phyloP scores from a whole-genome alignment of 2,888 invertebrate species.

The Mongoloraphidia duomilia region DNA sequence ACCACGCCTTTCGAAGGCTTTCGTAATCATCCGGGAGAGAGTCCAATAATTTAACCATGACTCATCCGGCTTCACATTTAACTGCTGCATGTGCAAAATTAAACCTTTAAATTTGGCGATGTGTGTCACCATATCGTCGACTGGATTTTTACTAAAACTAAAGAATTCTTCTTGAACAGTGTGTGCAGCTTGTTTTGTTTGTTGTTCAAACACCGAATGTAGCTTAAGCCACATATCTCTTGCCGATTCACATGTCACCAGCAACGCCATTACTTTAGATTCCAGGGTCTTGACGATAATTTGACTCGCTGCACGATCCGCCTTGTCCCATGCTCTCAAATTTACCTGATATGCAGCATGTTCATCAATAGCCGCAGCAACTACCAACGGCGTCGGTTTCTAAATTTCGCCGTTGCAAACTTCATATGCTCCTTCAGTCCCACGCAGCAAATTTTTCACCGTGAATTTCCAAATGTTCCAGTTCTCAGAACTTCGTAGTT shows the following conservation, averaged over 20 bases:
- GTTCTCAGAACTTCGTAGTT: too few relatives aligned
- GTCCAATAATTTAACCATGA: constrained; percentile 1
- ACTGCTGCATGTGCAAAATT: constrained; percentile 5
- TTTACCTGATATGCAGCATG: neutral
- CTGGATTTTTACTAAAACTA: neutral
- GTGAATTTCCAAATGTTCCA: too few relatives aligned
- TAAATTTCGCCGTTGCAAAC: too few relatives aligned
- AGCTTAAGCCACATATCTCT: constrained; percentile 7
- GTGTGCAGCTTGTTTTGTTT: constrained; percentile 9
- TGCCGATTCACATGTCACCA: constrained; percentile 5
- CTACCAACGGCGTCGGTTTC: too few relatives aligned
- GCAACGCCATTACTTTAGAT: constrained; percentile 2
- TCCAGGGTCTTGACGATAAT: constrained; percentile 3
- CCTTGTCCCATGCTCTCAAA: constrained; percentile 3
- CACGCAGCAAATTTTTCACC: too few relatives aligned
- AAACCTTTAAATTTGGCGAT: constrained; percentile 5
- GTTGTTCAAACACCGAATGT: constrained; percentile 6
- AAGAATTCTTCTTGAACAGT: constrained; percentile 1
- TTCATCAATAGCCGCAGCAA: constrained; percentile 4
- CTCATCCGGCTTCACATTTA: constrained; percentile 6
- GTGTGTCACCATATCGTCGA: constrained; percentile 2
- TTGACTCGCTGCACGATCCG: constrained; percentile 4
- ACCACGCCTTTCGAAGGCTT: constrained; percentile 3
- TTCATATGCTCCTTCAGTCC: too few relatives aligned
- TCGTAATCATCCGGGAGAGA: constrained; percentile 1